Conservation (phyloP, 2,888 invertebrate species). For the Acleris sparsana region DNA sequence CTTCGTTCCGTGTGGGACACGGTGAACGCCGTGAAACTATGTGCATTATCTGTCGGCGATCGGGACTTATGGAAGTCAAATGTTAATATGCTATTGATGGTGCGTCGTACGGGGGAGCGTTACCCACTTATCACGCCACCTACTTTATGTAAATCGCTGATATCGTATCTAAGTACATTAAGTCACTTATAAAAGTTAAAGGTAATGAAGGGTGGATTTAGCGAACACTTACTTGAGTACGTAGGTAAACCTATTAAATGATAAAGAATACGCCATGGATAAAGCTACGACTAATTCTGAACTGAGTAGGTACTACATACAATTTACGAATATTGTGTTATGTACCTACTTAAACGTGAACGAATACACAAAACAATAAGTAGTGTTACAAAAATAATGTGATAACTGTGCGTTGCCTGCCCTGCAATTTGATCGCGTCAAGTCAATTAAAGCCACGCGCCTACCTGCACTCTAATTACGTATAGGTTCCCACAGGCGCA, state of each 20-base stretch:
- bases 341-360: no score
- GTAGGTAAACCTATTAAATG: no score
- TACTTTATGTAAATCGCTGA: slow-evolving; percentile 47
- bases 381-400: slow-evolving; percentile 11
- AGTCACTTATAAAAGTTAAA: slow-evolving; percentile 34
- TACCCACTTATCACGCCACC: slow-evolving; percentile 50
- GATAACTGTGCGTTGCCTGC: slow-evolving; percentile 46
- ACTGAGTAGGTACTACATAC: no score
- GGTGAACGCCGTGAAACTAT: slow-evolving; percentile 49
- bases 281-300: no score
- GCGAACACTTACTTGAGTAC: not conserved
- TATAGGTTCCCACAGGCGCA: slow-evolving; percentile 51
- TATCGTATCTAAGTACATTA: slow-evolving; percentile 45
- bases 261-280: no score
- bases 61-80: slow-evolving; percentile 53
- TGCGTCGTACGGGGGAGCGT: slow-evolving; percentile 48
- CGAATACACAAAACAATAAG: no score
- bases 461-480: slow-evolving; percentile 57
- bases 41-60: slow-evolving; percentile 59
- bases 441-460: slow-evolving; percentile 75
- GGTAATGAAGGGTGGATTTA: slow-evolving; percentile 14
- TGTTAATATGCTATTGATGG: slow-evolving; percentile 37
- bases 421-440: slow-evolving; percentile 46
- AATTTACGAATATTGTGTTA: no score
- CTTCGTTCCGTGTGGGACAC: slow-evolving; percentile 54